Evolutionary conservation across 1,140 invertebrate genomes (phyloP).

Genomic region (Cheumatopsyche charites): DNA sequence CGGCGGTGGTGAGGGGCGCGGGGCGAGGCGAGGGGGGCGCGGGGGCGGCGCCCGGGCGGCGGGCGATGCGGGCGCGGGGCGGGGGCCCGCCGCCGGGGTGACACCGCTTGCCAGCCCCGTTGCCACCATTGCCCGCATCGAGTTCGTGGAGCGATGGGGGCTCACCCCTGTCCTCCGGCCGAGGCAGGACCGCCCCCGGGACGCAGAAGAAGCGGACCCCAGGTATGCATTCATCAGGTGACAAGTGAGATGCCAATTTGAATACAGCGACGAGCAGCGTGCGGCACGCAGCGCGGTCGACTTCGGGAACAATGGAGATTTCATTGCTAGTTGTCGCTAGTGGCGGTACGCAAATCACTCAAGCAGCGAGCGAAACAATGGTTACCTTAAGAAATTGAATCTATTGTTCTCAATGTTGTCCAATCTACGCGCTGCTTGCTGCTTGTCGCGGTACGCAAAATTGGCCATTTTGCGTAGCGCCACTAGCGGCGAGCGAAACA

Average conservation of each 20-base stretch:
- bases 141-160: constrained; percentile 94
- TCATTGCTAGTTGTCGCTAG: too few species aligned
- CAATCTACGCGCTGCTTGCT: too few species aligned
- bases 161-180: constrained; percentile 92
- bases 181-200: constrained; percentile 87
- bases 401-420: too few species aligned
- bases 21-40: constrained; percentile 47
- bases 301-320: too few species aligned
- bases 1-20: constrained; percentile 27
- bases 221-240: constrained; percentile 59
- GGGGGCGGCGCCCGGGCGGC: constrained; percentile 45
- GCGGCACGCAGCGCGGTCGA: too few species aligned
- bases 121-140: constrained; percentile 92
- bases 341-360: too few species aligned
- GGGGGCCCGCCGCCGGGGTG: constrained; percentile 47
- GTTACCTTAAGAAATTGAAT: too few species aligned
- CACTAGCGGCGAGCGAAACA: too few species aligned
- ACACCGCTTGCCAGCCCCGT: constrained; percentile 40
- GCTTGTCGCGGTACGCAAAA: too few species aligned
- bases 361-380: too few species aligned
- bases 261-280: not conserved
- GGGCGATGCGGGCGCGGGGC: constrained; percentile 49
- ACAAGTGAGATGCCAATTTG: not conserved
- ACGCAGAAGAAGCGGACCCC: constrained; percentile 70
- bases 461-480: too few species aligned